Conservation (phyloP, 2,888 invertebrate genomes). For the Calliphora vomitoria region DNA sequence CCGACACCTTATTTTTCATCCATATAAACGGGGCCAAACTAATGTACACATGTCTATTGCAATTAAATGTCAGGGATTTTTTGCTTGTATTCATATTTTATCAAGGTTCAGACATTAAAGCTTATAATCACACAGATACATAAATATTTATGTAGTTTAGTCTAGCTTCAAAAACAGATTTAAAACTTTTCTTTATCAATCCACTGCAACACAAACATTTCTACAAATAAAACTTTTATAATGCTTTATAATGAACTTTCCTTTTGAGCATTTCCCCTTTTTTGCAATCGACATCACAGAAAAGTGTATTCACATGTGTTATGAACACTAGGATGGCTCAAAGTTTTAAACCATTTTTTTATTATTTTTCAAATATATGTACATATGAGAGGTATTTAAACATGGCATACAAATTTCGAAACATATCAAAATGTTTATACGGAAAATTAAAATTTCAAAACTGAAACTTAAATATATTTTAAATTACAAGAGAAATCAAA, state of each 20-base stretch:
- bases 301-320: not conserved
- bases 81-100: not conserved
- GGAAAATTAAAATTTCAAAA: too few species aligned
- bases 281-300: not conserved
- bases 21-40: too few species aligned
- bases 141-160: not conserved
- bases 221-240: slow-evolving; percentile 1
- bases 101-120: not conserved
- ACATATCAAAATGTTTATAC: too few species aligned
- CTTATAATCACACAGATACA: not conserved
- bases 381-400: too few species aligned
- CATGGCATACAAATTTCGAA: too few species aligned
- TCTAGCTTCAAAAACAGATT: not conserved
- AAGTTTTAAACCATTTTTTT: too few species aligned
- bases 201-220: not conserved
- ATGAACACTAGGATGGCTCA: too few species aligned
- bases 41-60: not conserved
- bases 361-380: too few species aligned
- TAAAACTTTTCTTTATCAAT: not conserved
- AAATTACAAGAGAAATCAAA: too few species aligned
- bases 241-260: slow-evolving; percentile 2
- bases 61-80: not conserved
- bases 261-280: slow-evolving; percentile 1
- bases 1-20: too few species aligned
- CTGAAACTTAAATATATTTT: too few species aligned